Base-by-base conservation (phyloP, 1,140 invertebrate species). In the Drosophila virilis region DNA sequence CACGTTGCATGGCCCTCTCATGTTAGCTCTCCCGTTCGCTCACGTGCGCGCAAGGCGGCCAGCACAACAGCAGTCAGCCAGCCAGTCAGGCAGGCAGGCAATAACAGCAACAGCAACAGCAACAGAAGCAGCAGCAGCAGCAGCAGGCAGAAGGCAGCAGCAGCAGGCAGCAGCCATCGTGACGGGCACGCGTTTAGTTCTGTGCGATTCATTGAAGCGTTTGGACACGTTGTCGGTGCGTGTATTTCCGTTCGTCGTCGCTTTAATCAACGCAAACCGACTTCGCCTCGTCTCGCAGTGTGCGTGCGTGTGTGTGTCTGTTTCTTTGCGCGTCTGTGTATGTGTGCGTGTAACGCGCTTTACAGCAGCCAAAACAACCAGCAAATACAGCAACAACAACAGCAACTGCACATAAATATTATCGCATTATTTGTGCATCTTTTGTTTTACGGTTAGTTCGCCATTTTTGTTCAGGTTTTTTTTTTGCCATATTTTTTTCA, bases 181-280 rank as follows among this genome's bases (percentile, higher is more conserved):
- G 42, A 35, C 58, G 55, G 48, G 70, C 40, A 55, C 59, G 58
- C 76, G 72, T 86, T 86, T 77, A 86, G 82, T 86, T 86, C 76
- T 83, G 77, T 86, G 72, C 81, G 75, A 83, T 78, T 78, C 80
- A 73, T 86, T 82, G 82, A 82, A 83, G 64, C 74, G 80, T 76
- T 78, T 83, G 74, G 82, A 83, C 80, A 72, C 82, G 82, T 83
- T 59, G 61, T 68, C 69, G 77, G 68, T 65, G 68, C 67, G 69
- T 71, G 43, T 58, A 48, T 55, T 57, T 28, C 48, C 45, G 35
- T 58, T 38, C 22, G 45, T 51, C 17, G 55, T 55, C 52, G 60
- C 50, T 42, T 65, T 67, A 67, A 67, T 67, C 45, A 58, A 43
- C 64, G 64, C 61, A 51, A 37, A 51, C 37, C 43, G 64, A 58